Base-by-base conservation (phyloP, 2,888 invertebrate species). In the Teleogryllus oceanicus region DNA sequence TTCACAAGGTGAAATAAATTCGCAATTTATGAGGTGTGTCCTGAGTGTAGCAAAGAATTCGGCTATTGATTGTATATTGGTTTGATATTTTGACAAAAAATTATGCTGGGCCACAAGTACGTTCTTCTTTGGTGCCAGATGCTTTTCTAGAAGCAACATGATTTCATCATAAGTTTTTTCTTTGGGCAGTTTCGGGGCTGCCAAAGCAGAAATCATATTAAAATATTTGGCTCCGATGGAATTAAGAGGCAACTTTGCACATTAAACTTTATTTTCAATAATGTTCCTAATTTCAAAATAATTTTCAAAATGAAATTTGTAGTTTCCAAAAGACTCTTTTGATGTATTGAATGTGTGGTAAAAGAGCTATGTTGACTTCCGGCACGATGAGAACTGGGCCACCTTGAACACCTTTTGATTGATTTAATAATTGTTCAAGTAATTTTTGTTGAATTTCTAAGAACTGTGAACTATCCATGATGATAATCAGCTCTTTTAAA, bases 151-250 rank as follows among this genome's bases (percentile, higher is more conserved):
- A 8, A 37, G 24, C 11, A 11, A 21, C 18, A 76, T 76, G 8
- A 76, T n/a, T 76, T 76, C 76, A 11, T 76, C 20, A 24, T 76
- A 76, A 1, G 49, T 76, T 11, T 37, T 37, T 20, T 76, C 11
- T 37, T 11, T 49, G 10, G 13, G 76, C 10, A 49, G 11, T 18
- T 76, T 24, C 18, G 76, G 24, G 8, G 76, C 18, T 37, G 49
- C 10, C 16, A 76, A 18, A 18, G 13, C 1, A 2, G 74, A 18
- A n/a, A 74, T 18, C 20, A 74, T 74, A 74, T 74, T 74, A 20
- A n/a, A 74, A 74, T 74, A n/a, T 74, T 18, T n/a, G 20, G 74
- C 2, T n/a, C 74, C 76, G 76, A 37, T 76, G n/a, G 20, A 76
- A 12, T 76, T 76, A 13, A 24, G 24, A 24, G 2, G 24, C 24